Evolutionary conservation across 2,888 invertebrate genomes (phyloP).

Genomic region (Tenthredo mesomela): DNA sequence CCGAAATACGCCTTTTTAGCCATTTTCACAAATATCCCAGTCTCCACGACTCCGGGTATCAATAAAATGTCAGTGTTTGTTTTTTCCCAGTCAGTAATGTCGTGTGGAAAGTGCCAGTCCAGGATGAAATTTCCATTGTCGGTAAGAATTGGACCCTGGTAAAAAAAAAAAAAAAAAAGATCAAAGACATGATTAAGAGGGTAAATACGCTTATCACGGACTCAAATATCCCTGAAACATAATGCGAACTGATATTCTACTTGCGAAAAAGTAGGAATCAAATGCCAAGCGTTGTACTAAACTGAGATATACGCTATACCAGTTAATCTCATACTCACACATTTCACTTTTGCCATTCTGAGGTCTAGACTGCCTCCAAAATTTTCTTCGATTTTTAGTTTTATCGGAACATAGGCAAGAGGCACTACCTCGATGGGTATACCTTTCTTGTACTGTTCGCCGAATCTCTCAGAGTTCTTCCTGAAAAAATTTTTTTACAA

Average conservation of each 20-base stretch:
- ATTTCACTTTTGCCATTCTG: slow-evolving; percentile 93
- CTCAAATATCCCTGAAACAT: neutral
- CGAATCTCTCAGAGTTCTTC: slow-evolving; percentile 90
- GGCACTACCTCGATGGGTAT: slow-evolving; percentile 98
- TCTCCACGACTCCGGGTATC: slow-evolving; percentile 97
- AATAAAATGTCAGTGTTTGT: slow-evolving; percentile 85
- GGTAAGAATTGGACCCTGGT: slow-evolving; percentile 94
- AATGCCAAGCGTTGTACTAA: neutral
- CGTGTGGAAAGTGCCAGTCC: slow-evolving; percentile 92
- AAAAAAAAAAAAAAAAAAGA: slow-evolving; percentile 50
- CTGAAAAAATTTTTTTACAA: slow-evolving; percentile 72
- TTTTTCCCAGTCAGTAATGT: slow-evolving; percentile 83
- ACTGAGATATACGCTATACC: neutral
- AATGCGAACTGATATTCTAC: neutral
- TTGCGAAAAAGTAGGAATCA: neutral
- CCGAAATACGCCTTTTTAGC: slow-evolving; percentile 95
- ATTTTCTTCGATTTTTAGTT: slow-evolving; percentile 83
- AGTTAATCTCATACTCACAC: slow-evolving; percentile 79
- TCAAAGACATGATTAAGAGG: neutral
- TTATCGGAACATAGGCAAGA: slow-evolving; percentile 92
- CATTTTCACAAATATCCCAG: slow-evolving; percentile 97
- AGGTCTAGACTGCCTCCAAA: slow-evolving; percentile 89
- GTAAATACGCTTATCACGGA: neutral
- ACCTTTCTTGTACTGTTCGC: slow-evolving; percentile 94
- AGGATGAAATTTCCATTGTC: slow-evolving; percentile 99